Evolutionary conservation across 2,888 invertebrate genomes (phyloP).

Genomic region (Slavum lentiscoides): DNA sequence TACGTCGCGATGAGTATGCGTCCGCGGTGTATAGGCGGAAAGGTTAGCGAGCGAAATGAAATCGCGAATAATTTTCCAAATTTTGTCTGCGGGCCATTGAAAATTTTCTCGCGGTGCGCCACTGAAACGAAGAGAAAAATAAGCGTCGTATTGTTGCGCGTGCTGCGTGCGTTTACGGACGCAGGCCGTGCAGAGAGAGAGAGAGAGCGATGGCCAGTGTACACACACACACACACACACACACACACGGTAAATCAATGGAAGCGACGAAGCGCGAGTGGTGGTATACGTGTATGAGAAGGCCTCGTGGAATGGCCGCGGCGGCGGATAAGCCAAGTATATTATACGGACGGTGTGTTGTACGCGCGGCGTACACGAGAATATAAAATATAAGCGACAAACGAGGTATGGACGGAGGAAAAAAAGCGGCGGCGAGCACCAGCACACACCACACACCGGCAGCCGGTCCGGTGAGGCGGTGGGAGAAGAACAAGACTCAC

Average conservation of each 20-base stretch:
- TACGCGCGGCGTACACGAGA: background rate
- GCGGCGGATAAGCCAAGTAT: constrained; percentile 1
- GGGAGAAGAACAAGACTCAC: constrained; percentile 31
- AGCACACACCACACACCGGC: constrained; percentile 1
- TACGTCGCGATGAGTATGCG: no score
- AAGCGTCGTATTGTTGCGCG: background rate
- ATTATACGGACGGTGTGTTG: background rate
- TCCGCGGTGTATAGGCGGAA: no score
- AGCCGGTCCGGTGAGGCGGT: background rate
- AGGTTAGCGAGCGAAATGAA: no score
- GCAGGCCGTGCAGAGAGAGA: no score
- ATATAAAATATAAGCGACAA: constrained; percentile 1
- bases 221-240: no score
- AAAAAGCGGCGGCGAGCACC: background rate
- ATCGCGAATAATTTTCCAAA: no score
- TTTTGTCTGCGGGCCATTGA: no score
- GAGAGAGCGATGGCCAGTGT: background rate
- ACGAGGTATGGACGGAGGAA: background rate
- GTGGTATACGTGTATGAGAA: background rate
- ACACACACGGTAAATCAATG: constrained; percentile 38
- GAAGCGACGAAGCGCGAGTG: constrained; percentile 29
- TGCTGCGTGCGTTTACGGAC: background rate
- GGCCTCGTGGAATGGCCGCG: constrained; percentile 29
- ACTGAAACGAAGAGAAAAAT: background rate
- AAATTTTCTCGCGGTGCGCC: no score